phyloP scores from a whole-genome alignment of 2,113 vertebrate species.

The Coryphaenoides rupestris region DNA sequence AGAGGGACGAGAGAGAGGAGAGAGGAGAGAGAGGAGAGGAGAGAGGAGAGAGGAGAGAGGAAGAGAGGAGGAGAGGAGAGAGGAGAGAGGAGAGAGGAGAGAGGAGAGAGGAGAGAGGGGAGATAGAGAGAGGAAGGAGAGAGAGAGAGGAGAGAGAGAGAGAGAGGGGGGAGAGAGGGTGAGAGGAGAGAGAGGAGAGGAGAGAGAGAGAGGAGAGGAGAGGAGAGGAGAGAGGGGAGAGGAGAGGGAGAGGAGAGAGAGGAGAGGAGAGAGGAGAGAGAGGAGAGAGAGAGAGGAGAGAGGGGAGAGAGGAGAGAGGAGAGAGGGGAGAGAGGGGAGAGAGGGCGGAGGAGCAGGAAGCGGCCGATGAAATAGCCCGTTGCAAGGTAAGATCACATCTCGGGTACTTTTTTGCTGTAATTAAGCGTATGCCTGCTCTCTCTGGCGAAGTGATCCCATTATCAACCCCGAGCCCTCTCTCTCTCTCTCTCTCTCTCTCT shows the following conservation, averaged over 20 bases:
- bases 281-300: too few species aligned
- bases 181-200: neutral
- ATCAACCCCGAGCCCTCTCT: slow-evolving; percentile 52
- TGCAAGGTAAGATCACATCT: slow-evolving; percentile 64
- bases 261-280: too few species aligned
- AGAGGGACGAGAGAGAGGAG: slow-evolving; percentile 1
- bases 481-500: too few species aligned
- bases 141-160: too few species aligned
- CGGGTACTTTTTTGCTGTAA: slow-evolving; percentile 70
- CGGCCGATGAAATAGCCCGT: slow-evolving; percentile 64
- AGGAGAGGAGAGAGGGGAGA: too few species aligned
- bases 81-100: too few species aligned
- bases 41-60: too few species aligned
- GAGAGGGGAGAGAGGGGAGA: slow-evolving; percentile 1
- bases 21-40: slow-evolving; percentile 23
- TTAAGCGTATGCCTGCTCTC: slow-evolving; percentile 58
- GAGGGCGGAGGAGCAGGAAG: slow-evolving; percentile 43
- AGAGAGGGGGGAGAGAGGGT: neutral
- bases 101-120: too few species aligned
- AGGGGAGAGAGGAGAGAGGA: too few species aligned
- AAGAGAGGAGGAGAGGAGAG: too few species aligned
- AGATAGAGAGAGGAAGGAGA: too few species aligned
- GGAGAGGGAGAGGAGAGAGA: too few species aligned
- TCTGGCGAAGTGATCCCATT: slow-evolving; percentile 68
- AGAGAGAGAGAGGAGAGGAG: slow-evolving; percentile 30